Evolutionary conservation across 2,113 vertebrate species (phyloP).

Genomic region (Misgurnus mizolepis): DNA sequence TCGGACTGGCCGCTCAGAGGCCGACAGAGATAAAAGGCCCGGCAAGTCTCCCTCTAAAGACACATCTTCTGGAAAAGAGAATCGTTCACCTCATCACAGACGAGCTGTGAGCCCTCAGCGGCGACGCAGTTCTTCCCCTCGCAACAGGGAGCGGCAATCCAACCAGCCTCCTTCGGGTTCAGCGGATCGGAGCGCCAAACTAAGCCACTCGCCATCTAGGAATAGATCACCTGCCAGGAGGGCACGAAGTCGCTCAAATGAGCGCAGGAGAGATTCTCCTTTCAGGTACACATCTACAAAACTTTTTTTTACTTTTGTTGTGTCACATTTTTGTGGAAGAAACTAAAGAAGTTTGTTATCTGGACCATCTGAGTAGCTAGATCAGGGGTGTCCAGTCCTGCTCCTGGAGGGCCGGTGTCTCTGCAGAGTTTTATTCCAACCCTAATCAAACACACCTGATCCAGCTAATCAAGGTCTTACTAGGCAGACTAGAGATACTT

Average conservation of each 20-base stretch:
- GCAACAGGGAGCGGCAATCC: conserved; percentile 75
- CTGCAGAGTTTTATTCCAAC: too few species aligned
- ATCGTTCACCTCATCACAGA: conserved; percentile 87
- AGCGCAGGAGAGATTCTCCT: conserved; percentile 88
- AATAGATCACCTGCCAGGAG: conserved; percentile 82
- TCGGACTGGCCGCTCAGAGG: conserved; percentile 80
- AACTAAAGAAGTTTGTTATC: too few species aligned
- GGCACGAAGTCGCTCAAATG: conserved; percentile 86
- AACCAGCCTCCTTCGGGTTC: conserved; percentile 72
- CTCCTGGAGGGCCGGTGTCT: too few species aligned
- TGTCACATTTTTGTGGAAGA: too few species aligned
- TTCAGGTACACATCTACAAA: conserved; percentile 72
- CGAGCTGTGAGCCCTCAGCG: conserved; percentile 76
- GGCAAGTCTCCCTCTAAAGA: conserved; percentile 96
- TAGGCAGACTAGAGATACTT: too few species aligned
- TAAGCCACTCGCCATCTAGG: conserved; percentile 85
- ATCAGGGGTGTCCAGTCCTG: too few species aligned
- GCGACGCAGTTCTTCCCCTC: conserved; percentile 87
- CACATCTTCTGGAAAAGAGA: conserved; percentile 95
- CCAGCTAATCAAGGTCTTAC: too few species aligned
- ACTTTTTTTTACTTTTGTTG: background rate
- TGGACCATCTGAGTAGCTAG: too few species aligned
- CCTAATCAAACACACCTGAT: too few species aligned
- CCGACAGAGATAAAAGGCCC: conserved; percentile 85
- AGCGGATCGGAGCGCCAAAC: conserved; percentile 80